Percentiles rank a stretch among this genome's conserved stretches.
phyloP scores from a whole-genome alignment of 1,140 invertebrate genomes.

The Macrosteles quadrilineatus region DNA sequence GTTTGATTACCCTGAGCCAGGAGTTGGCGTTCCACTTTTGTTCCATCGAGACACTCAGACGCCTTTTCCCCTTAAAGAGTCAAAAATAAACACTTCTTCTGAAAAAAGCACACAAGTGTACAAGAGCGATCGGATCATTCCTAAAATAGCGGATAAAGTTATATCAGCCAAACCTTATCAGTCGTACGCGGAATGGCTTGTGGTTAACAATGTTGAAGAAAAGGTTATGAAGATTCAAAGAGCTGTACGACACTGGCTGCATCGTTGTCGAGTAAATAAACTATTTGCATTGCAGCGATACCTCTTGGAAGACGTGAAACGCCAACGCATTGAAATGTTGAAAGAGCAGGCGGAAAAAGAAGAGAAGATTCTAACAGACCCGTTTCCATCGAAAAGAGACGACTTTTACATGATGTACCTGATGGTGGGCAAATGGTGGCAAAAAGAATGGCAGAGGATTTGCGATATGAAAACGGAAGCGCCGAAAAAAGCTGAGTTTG shows the following conservation, averaged over 20 bases:
- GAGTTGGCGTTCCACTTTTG: background rate
- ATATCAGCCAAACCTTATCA: slow-evolving; percentile 24
- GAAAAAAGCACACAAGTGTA: slow-evolving; percentile 27
- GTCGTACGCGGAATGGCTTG: slow-evolving; percentile 32
- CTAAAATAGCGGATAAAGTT: slow-evolving; percentile 24
- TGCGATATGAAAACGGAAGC: slow-evolving; percentile 58
- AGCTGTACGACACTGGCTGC: background rate
- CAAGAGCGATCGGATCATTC: slow-evolving; percentile 7
- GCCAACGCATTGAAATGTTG: slow-evolving; percentile 5
- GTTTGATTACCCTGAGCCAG: slow-evolving; percentile 9
- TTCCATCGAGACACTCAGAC: slow-evolving; percentile 31
- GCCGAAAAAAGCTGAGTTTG: slow-evolving; percentile 61
- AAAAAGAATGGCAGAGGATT: slow-evolving; percentile 58
- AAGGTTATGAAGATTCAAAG: slow-evolving; percentile 31
- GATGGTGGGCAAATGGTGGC: slow-evolving; percentile 64
- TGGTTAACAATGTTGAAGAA: slow-evolving; percentile 25
- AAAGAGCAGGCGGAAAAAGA: slow-evolving; percentile 27
- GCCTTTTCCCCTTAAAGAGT: slow-evolving; percentile 22
- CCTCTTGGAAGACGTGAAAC: background rate
- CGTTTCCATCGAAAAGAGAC: slow-evolving; percentile 58
- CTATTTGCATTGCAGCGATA: slow-evolving; percentile 22
- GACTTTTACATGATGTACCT: slow-evolving; percentile 66
- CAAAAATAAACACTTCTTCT: slow-evolving; percentile 14
- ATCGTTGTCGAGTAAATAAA: background rate
- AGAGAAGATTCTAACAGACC: slow-evolving; percentile 55